Base-by-base conservation (phyloP, 2,113 vertebrate species). In the Pituophis catenifer region DNA sequence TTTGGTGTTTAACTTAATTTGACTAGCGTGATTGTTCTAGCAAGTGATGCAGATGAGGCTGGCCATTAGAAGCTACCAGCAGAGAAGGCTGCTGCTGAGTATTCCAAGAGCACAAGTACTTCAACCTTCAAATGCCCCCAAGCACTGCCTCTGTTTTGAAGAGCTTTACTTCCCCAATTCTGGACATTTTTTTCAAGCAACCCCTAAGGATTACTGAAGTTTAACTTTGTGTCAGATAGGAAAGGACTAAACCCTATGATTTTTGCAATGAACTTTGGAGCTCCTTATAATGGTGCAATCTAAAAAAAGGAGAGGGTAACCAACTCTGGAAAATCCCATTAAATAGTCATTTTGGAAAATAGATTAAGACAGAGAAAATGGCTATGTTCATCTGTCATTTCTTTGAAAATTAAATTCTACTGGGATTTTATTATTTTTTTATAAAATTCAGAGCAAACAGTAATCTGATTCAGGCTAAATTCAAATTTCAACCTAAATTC, bases 51-150 rank as follows among this genome's bases (percentile, higher is more conserved):
- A 58, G 52, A 58, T 81, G 52, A n/a, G 86, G 57, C n/a, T 90
- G 81, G 48, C 57, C 75, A 87, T 93, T 90, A 89, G 53, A 54
- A 57, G 86, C 38, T 58, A 81, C n/a, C 58, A 90, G 55, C 90
- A 85, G 52, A 81, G 52, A 50, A 53, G 88, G n/a, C 54, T 52
- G 86, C 91, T 70, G 93, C 81, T 65, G 90, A 65, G 81, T 54
- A 90, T 93, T 91, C 91, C 62, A 23, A 50, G 15, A 70, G 62
- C 86, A 58, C 15, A 54, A 91, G 70, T 17, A 6, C 53, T 94
- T 97, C 94, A 93, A 96, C 96, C 96, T 97, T 97, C 95, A 97
- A 95, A 96, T 90, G 94, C 87, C 96, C 96, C 95, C 90, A 24
- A 24, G 92, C 38, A 0, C 26, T 91, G 44, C 38, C 26, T 58